Conservation (phyloP, 2,797 vertebrate genomes). For the Takifugu ocellatus region DNA sequence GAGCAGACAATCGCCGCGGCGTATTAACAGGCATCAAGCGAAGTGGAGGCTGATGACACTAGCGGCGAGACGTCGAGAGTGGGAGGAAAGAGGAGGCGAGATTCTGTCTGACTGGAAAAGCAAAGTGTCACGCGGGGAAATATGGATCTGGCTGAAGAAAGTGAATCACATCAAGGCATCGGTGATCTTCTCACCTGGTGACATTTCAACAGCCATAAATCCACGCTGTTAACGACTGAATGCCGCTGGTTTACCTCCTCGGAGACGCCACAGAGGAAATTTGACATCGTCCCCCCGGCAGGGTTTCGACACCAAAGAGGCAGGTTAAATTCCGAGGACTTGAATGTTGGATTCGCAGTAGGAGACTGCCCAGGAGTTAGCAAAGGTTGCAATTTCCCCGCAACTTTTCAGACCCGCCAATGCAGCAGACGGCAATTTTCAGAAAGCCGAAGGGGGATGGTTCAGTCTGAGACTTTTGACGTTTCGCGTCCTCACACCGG, state of each 20-base stretch:
- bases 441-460: too few species aligned
- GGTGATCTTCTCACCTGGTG: too few species aligned
- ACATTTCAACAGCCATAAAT: not conserved
- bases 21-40: constrained; percentile 62
- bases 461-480: too few species aligned
- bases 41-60: constrained; percentile 59
- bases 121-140: constrained; percentile 14
- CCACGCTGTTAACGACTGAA: not conserved
- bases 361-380: too few species aligned
- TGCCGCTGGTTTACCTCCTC: not conserved
- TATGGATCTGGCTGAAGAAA: constrained; percentile 19
- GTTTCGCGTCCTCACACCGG: too few species aligned
- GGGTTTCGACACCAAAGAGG: too few species aligned
- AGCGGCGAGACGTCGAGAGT: constrained; percentile 55
- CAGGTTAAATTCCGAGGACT: too few species aligned
- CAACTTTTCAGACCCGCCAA: not conserved
- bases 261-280: not conserved
- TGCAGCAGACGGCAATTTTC: too few species aligned
- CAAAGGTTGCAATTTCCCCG: not conserved
- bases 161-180: constrained; percentile 25
- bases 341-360: too few species aligned
- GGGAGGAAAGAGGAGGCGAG: constrained; percentile 32
- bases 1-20: constrained; percentile 56
- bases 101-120: not conserved
- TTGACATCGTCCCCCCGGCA: too few species aligned